phyloP scores from a whole-genome alignment of 1,140 invertebrate genomes.

The Bradysia coprophila region DNA sequence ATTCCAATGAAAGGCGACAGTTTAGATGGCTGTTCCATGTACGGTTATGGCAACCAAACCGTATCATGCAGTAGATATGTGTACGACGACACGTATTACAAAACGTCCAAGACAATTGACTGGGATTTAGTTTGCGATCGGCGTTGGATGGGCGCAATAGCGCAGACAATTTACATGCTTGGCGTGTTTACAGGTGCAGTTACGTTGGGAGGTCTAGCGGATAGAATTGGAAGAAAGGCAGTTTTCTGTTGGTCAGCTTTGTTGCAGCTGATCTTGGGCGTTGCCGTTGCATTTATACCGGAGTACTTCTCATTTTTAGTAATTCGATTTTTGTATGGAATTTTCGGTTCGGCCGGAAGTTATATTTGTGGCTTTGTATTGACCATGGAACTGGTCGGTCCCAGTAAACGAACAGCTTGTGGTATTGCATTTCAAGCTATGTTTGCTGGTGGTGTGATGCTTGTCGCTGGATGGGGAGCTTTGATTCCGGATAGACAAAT shows the following conservation, averaged over 20 bases:
- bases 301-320: slow-evolving; percentile 53
- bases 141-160: slow-evolving; percentile 60
- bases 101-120: slow-evolving; percentile 51
- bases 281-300: slow-evolving; percentile 51
- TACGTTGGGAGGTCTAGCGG: slow-evolving; percentile 65
- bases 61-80: slow-evolving; percentile 40
- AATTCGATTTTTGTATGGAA: slow-evolving; percentile 52
- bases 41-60: slow-evolving; percentile 23
- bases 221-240: slow-evolving; percentile 67
- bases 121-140: slow-evolving; percentile 72
- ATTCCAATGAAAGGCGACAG: slow-evolving; percentile 30
- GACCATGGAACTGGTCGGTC: slow-evolving; percentile 73
- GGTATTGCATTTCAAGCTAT: slow-evolving; percentile 62
- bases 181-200: slow-evolving; percentile 78
- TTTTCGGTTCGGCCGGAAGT: slow-evolving; percentile 64
- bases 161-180: slow-evolving; percentile 70
- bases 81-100: slow-evolving; percentile 48
- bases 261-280: slow-evolving; percentile 48
- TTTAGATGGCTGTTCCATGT: slow-evolving; percentile 35
- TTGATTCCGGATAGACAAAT: slow-evolving; percentile 52
- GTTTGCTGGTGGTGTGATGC: slow-evolving; percentile 66
- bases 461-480: slow-evolving; percentile 64
- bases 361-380: slow-evolving; percentile 72
- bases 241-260: slow-evolving; percentile 58
- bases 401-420: slow-evolving; percentile 59